Conservation (phyloP, 2,797 vertebrate genomes). For the Myripristis murdjan region DNA sequence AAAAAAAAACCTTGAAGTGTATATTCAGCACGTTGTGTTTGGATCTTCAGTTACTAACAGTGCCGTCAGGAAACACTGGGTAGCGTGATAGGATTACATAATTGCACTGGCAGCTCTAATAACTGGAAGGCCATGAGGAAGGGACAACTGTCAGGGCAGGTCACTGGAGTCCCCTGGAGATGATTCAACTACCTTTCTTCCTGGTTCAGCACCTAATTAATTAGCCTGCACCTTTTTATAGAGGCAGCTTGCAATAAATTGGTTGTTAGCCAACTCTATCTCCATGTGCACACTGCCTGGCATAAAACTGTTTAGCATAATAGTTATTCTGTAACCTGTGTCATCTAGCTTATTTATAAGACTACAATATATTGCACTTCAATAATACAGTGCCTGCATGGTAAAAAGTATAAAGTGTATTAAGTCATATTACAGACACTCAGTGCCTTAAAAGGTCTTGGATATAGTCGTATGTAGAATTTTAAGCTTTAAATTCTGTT, state of each 20-base stretch:
- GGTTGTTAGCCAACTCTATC: constrained; percentile 8
- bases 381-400: too few species aligned
- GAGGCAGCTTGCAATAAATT: constrained; percentile 16
- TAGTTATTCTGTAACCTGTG: neutral
- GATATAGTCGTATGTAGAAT: neutral
- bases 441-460: neutral
- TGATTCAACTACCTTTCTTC: constrained; percentile 31
- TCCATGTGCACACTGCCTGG: neutral
- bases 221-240: constrained; percentile 42
- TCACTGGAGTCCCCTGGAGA: constrained; percentile 29
- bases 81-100: constrained; percentile 6
- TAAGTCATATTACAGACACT: too few species aligned
- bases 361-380: neutral
- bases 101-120: constrained; percentile 35
- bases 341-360: neutral
- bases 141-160: constrained; percentile 39
- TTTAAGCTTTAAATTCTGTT: neutral
- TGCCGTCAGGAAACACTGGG: neutral
- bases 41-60: neutral
- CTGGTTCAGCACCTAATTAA: constrained; percentile 64
- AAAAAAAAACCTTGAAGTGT: neutral
- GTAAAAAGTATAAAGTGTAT: too few species aligned
- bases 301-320: constrained; percentile 13
- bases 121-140: constrained; percentile 17
- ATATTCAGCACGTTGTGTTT: neutral